These are phyloP conservation scores for Etheostoma perlongum DNA, from an alignment of 2,797 vertebrate genomes.

Conservation along the genomic window DNA sequence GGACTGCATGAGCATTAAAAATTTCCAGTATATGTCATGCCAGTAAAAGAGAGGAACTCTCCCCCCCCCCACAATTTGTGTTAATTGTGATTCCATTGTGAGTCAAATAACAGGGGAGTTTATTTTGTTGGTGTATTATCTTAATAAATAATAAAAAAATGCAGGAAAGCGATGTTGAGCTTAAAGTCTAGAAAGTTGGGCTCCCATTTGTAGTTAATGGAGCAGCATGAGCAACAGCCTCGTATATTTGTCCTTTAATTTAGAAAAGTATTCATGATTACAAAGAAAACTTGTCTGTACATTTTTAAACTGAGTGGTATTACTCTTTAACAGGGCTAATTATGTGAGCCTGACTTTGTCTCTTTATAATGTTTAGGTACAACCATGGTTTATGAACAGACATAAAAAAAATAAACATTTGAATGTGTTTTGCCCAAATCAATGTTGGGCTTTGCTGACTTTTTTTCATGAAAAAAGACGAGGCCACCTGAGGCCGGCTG, in stretches of 20 bases:
- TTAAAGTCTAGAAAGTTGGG: constrained; percentile 3
- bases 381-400: constrained; percentile 68
- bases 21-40: not conserved
- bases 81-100: not conserved
- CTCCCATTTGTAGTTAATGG: constrained; percentile 6
- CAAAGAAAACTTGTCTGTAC: constrained; percentile 7
- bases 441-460: constrained; percentile 90
- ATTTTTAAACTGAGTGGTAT: constrained; percentile 69
- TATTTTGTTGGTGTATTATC: constrained; percentile 27
- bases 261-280: constrained; percentile 5
- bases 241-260: constrained; percentile 27
- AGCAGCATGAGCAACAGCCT: constrained; percentile 19
- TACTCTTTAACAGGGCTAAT: constrained; percentile 67
- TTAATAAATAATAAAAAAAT: constrained; percentile 17
- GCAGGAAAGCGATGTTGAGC: constrained; percentile 1
- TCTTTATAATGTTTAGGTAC: constrained; percentile 88
- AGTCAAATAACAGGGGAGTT: not conserved
- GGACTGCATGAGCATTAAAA: constrained; percentile 29
- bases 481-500: constrained; percentile 88
- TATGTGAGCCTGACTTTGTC: constrained; percentile 73
- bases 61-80: not conserved
- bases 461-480: constrained; percentile 96
- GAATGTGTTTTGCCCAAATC: constrained; percentile 89
- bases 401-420: constrained; percentile 77
- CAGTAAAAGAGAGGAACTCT: constrained; percentile 8